Evolutionary conservation across 2,113 vertebrate genomes (phyloP).

Genomic region (Otis tarda): DNA sequence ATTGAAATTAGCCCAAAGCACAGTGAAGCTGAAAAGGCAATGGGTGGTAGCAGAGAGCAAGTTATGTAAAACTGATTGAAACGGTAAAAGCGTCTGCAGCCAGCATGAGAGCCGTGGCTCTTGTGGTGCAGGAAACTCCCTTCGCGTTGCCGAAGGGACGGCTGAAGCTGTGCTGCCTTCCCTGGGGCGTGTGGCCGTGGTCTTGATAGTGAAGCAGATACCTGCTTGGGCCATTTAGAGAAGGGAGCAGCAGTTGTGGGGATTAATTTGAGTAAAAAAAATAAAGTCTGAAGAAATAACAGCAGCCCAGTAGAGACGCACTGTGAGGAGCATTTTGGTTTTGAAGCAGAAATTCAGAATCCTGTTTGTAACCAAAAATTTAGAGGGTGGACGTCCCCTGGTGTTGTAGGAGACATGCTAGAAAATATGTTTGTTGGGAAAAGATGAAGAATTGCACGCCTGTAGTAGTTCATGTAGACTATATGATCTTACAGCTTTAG

Average conservation of each 20-base stretch:
- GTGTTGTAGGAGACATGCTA: neutral
- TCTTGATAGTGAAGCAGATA: neutral
- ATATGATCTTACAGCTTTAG: neutral
- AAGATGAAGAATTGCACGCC: neutral
- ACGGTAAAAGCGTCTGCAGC: neutral
- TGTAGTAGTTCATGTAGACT: neutral
- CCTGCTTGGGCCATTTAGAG: neutral
- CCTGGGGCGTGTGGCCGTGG: rapidly evolving
- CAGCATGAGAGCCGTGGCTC: neutral
- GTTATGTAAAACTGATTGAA: neutral
- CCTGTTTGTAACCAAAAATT: neutral
- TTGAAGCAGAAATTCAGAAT: neutral
- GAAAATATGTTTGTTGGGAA: neutral
- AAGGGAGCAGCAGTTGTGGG: neutral
- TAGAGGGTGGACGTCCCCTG: neutral
- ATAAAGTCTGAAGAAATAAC: neutral
- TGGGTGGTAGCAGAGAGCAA: slow-evolving; percentile 29
- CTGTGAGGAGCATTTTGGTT: neutral
- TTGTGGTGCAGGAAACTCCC: neutral
- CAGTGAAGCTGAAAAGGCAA: neutral
- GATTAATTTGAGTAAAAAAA: neutral
- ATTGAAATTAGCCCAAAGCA: neutral
- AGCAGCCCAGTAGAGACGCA: neutral
- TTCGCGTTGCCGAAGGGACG: rapidly evolving
- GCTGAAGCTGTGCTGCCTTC: neutral